A percentile compares a stretch with the other conserved stretches of the same genome.
These are phyloP conservation scores for Gonatopus flavifemur DNA, from an alignment of 1,140 invertebrate species.

Conservation along the genomic window DNA sequence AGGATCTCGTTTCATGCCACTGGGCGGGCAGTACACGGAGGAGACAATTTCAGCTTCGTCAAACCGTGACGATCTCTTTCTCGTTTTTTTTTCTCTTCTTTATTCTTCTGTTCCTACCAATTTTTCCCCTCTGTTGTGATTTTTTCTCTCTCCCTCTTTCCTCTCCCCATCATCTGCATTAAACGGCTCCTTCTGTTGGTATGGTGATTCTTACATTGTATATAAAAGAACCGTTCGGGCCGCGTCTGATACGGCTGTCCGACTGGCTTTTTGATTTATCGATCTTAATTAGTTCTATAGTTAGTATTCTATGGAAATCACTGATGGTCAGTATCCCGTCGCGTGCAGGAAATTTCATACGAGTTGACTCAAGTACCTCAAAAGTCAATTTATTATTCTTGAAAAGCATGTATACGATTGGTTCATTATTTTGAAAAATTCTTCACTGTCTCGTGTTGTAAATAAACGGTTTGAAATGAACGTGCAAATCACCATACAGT, in stretches of 20 bases:
- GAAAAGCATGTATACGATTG: too few species aligned
- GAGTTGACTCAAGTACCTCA: too few species aligned
- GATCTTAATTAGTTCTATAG: constrained; percentile 42
- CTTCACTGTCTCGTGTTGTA: too few species aligned
- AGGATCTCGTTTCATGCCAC: constrained; percentile 11
- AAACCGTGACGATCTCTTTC: constrained; percentile 29
- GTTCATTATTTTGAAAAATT: too few species aligned
- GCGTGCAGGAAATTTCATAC: too few species aligned
- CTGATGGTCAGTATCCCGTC: constrained; percentile 26
- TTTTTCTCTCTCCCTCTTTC: constrained; percentile 3
- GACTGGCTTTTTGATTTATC: constrained; percentile 43
- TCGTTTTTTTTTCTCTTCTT: constrained; percentile 19
- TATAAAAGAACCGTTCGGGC: background rate
- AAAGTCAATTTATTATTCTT: too few species aligned
- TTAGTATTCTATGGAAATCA: constrained; percentile 41
- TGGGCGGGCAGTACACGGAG: constrained; percentile 34
- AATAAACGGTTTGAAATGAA: too few species aligned
- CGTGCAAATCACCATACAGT: too few species aligned
- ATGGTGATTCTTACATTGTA: too few species aligned
- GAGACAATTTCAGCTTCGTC: constrained; percentile 34
- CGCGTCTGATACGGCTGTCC: constrained; percentile 15
- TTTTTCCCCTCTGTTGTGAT: constrained; percentile 4
- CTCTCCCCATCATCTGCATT: constrained; percentile 21
- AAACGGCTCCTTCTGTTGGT: constrained; percentile 27
- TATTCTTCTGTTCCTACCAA: constrained; percentile 11